Conservation (phyloP, 2,113 vertebrate species). For the Eira barbara region DNA sequence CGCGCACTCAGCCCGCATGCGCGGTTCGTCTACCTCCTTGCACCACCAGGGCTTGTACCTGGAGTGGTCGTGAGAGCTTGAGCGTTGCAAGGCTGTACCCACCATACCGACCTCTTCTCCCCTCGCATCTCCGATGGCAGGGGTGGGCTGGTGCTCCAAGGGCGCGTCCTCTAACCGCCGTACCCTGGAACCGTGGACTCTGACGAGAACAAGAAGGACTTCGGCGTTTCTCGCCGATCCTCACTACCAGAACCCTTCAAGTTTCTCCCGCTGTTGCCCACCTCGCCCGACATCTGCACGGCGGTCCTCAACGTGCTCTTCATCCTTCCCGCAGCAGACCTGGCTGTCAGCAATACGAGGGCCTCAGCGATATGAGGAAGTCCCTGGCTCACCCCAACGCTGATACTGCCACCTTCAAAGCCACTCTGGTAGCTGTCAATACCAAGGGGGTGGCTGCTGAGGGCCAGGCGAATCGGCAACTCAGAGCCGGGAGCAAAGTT, state of each 20-base stretch:
- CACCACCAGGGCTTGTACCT: constrained; percentile 90
- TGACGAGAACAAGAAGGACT: constrained; percentile 70
- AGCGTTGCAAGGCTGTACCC: constrained; percentile 79
- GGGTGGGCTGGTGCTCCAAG: constrained; percentile 64
- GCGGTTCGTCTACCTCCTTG: constrained; percentile 71
- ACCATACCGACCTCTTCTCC: neutral
- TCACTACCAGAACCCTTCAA: constrained; percentile 85
- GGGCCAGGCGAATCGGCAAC: neutral
- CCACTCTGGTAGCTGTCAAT: constrained; percentile 37
- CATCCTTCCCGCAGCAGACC: neutral
- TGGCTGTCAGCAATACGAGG: constrained; percentile 51
- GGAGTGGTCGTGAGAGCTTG: constrained; percentile 91
- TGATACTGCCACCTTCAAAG: accelerated
- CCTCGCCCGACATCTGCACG: constrained; percentile 89
- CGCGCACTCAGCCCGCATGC: constrained; percentile 77
- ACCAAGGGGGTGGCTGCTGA: constrained; percentile 56
- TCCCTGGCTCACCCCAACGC: constrained; percentile 35
- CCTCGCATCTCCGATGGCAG: constrained; percentile 73
- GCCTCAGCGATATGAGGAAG: constrained; percentile 72
- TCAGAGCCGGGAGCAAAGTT: neutral
- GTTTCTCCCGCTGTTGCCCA: constrained; percentile 85
- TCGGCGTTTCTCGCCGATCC: constrained; percentile 57
- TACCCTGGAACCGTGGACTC: constrained; percentile 85
- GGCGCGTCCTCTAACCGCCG: constrained; percentile 81
- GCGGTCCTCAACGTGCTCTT: constrained; percentile 83